These are phyloP conservation scores for Drosophila mulleri DNA, from an alignment of 2,888 invertebrate species.

Conservation along the genomic window DNA sequence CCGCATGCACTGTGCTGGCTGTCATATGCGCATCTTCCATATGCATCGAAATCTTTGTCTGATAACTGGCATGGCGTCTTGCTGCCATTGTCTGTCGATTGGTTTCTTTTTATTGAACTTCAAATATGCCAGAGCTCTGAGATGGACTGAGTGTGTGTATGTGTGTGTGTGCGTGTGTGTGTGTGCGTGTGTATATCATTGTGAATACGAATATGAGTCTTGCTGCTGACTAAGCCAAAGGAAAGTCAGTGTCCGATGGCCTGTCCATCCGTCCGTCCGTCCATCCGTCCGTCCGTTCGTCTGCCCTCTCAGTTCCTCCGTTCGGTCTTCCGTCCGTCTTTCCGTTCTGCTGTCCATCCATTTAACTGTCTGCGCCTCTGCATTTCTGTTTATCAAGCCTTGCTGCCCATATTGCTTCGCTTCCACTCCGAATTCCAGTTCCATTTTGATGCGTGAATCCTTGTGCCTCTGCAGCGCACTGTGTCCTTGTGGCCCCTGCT, in stretches of 20 bases:
- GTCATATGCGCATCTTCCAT: constrained; percentile 27
- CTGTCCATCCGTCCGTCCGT: not conserved
- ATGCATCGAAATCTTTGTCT: constrained; percentile 63
- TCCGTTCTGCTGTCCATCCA: not conserved
- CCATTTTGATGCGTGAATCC: constrained; percentile 40
- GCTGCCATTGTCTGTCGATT: constrained; percentile 17
- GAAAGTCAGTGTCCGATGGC: constrained; percentile 17
- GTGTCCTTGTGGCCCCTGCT: constrained; percentile 4
- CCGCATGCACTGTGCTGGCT: constrained; percentile 31
- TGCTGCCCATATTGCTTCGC: constrained; percentile 43
- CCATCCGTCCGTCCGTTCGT: not conserved
- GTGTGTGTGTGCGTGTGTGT: not conserved
- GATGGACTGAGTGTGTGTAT: not conserved
- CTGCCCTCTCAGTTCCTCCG: not conserved
- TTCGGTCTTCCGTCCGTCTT: not conserved
- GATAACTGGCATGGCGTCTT: constrained; percentile 29
- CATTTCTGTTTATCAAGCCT: constrained; percentile 58
- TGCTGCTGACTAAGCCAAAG: constrained; percentile 35
- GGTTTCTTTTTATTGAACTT: constrained; percentile 19
- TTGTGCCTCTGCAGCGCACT: not conserved
- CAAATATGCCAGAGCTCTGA: constrained; percentile 15
- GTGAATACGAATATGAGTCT: constrained; percentile 7
- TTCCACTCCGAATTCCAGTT: constrained; percentile 57
- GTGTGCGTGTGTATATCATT: constrained; percentile 2
- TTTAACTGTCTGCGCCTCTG: constrained; percentile 18